A percentile compares a stretch with the other conserved stretches of the same genome.
Conservation (phyloP, 2,113 vertebrate species). For the Fukomys damarensis region DNA sequence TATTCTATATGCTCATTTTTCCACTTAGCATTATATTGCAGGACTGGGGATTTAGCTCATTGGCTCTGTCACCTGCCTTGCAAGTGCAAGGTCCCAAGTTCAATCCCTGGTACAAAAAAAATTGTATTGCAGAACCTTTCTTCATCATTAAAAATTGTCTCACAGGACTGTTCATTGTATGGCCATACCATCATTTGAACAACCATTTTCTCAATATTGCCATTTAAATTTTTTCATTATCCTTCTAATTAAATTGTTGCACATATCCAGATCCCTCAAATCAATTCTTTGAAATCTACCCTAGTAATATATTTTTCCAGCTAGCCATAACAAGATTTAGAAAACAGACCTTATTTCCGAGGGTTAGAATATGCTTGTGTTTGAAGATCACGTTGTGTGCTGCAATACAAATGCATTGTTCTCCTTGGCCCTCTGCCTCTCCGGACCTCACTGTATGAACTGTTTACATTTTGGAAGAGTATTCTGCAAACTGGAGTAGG, state of each 20-base stretch:
- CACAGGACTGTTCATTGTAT: background rate
- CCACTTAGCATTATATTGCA: background rate
- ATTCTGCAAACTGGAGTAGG: background rate
- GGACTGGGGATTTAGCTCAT: no score
- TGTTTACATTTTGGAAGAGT: slow-evolving; percentile 14
- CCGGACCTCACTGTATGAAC: background rate
- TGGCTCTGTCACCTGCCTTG: no score
- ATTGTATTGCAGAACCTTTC: background rate
- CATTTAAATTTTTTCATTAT: slow-evolving; percentile 4
- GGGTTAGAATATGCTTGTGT: background rate
- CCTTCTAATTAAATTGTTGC: background rate
- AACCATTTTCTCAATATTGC: background rate
- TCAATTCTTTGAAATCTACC: slow-evolving; percentile 42
- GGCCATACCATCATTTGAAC: background rate
- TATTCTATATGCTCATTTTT: background rate
- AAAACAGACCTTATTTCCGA: slow-evolving; percentile 25
- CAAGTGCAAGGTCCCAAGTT: no score
- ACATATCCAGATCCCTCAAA: background rate
- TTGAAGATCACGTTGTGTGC: slow-evolving; percentile 6
- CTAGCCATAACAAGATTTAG: slow-evolving; percentile 37
- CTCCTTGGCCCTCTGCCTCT: slow-evolving; percentile 48
- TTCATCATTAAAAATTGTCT: slow-evolving; percentile 11
- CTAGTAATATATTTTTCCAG: slow-evolving; percentile 28
- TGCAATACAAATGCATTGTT: slow-evolving; percentile 18
- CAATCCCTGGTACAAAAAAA: no score